These are phyloP conservation scores for Drosophila melanica DNA, from an alignment of 1,140 invertebrate genomes.

Conservation along the genomic window DNA sequence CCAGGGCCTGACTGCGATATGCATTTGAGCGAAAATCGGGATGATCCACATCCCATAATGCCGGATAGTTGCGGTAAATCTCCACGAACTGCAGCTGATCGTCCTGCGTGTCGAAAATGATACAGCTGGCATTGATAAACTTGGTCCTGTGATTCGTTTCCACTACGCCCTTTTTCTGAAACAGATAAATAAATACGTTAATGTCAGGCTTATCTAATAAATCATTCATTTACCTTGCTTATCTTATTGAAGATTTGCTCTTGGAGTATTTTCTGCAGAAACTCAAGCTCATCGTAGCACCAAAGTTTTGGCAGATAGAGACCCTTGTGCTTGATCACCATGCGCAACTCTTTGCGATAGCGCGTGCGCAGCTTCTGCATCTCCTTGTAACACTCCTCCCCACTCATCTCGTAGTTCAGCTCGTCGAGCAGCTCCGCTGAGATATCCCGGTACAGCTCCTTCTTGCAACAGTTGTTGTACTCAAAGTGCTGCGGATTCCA, in stretches of 20 bases:
- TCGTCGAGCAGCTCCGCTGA: constrained; percentile 63
- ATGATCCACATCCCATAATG: constrained; percentile 77
- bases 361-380: constrained; percentile 73
- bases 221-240: constrained; percentile 63
- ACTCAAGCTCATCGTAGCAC: constrained; percentile 79
- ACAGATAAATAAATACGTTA: background rate
- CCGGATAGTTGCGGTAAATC: constrained; percentile 73
- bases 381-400: constrained; percentile 72
- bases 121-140: constrained; percentile 63
- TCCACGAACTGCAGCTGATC: constrained; percentile 75
- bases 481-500: constrained; percentile 76
- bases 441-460: constrained; percentile 66
- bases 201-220: no score
- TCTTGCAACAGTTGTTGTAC: constrained; percentile 64
- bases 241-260: constrained; percentile 72
- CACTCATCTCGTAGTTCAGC: constrained; percentile 62
- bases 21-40: constrained; percentile 74
- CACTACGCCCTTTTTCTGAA: constrained; percentile 70
- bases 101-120: constrained; percentile 51
- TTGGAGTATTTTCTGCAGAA: constrained; percentile 68
- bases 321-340: constrained; percentile 76
- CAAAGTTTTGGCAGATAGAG: constrained; percentile 76
- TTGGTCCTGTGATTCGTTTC: constrained; percentile 65
- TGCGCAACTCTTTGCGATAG: constrained; percentile 74
- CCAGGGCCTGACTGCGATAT: constrained; percentile 70